phyloP scores from a whole-genome alignment of 2,113 vertebrate genomes.

The Lontra canadensis region DNA sequence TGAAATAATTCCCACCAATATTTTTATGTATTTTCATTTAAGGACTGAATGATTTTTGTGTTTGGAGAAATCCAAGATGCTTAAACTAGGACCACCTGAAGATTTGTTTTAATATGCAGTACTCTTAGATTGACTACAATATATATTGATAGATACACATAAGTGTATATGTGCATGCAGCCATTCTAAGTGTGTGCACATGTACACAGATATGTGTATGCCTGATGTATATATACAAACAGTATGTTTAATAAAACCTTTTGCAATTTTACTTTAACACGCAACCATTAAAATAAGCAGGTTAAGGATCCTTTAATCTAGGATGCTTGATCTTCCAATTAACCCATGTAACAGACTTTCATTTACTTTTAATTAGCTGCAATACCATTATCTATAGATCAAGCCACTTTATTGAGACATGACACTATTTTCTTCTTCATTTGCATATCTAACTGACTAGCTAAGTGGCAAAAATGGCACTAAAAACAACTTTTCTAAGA shows the following conservation, averaged over 20 bases:
- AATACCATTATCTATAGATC: slow-evolving; percentile 37
- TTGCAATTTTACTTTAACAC: slow-evolving; percentile 44
- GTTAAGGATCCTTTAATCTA: slow-evolving; percentile 61
- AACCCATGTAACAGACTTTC: slow-evolving; percentile 46
- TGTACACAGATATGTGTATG: slow-evolving; percentile 72
- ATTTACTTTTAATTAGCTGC: slow-evolving; percentile 54
- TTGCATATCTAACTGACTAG: slow-evolving; percentile 80
- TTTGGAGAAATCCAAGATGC: slow-evolving; percentile 73
- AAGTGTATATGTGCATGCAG: slow-evolving; percentile 51
- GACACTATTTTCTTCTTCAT: slow-evolving; percentile 48
- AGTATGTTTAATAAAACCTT: slow-evolving; percentile 80
- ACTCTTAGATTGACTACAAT: slow-evolving; percentile 65
- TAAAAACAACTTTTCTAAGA: slow-evolving; percentile 82
- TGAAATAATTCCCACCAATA: slow-evolving; percentile 43
- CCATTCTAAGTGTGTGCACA: slow-evolving; percentile 56
- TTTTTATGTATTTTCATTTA: not conserved
- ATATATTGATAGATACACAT: slow-evolving; percentile 72
- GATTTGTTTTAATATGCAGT: slow-evolving; percentile 74
- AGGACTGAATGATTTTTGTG: not conserved
- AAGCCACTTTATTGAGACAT: not conserved
- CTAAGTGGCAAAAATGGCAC: slow-evolving; percentile 82
- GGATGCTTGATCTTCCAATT: slow-evolving; percentile 58
- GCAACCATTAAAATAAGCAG: slow-evolving; percentile 17
- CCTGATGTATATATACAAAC: slow-evolving; percentile 78
- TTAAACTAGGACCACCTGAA: slow-evolving; percentile 67